Evolutionary conservation across 2,113 vertebrate genomes (phyloP).

Genomic region (Sturnira hondurensis): DNA sequence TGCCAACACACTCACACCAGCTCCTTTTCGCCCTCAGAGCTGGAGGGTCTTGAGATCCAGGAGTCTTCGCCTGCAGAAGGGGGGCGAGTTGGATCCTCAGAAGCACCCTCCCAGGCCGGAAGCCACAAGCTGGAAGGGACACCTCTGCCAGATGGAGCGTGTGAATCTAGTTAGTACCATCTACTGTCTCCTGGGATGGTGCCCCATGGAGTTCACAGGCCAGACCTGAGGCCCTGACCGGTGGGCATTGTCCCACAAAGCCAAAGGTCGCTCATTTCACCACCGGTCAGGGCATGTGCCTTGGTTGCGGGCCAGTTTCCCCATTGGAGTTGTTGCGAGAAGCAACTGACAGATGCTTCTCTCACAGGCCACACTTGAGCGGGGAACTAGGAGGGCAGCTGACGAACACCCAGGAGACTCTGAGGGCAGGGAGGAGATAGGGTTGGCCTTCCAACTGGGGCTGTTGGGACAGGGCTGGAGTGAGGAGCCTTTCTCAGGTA

Average conservation of each 20-base stretch:
- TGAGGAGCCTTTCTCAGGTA: not conserved
- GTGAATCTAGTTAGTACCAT: constrained; percentile 49
- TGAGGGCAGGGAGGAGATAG: not conserved
- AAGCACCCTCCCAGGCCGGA: not conserved
- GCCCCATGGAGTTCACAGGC: not conserved
- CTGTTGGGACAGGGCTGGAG: not conserved
- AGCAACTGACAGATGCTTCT: no score
- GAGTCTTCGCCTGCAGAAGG: not conserved
- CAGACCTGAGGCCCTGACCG: not conserved
- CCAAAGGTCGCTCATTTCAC: no score
- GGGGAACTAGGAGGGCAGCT: not conserved
- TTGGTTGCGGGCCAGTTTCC: no score
- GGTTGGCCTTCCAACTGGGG: not conserved
- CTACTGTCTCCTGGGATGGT: not conserved
- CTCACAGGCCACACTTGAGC: not conserved
- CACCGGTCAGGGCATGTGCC: no score
- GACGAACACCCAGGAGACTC: not conserved
- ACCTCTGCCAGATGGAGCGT: rapidly evolving
- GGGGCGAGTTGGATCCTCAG: not conserved
- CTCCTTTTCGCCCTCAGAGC: not conserved
- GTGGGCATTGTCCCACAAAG: no score
- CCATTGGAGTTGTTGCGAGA: no score
- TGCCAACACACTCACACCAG: not conserved
- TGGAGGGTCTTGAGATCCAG: not conserved
- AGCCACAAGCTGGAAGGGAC: not conserved